Conservation (phyloP, 2,888 invertebrate genomes). For the Quadroppia sp. region DNA sequence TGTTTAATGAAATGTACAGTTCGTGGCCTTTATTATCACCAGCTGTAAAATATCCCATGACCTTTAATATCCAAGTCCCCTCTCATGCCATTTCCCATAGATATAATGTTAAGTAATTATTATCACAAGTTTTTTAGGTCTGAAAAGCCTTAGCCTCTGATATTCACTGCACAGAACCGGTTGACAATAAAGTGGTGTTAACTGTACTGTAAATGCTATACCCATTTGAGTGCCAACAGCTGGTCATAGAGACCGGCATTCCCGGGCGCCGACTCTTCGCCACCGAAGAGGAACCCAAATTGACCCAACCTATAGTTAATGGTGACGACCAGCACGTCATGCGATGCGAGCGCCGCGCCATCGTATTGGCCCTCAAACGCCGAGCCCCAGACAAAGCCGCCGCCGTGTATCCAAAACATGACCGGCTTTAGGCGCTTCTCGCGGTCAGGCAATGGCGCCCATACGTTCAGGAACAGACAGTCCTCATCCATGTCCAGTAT, state of each 20-base stretch:
- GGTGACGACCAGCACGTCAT: constrained; percentile 56
- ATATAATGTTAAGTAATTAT: no score
- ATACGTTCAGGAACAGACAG: neutral
- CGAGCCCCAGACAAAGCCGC: neutral
- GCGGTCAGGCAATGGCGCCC: neutral
- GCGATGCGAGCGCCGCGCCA: constrained; percentile 42
- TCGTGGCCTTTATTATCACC: no score
- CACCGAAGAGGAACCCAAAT: constrained; percentile 49
- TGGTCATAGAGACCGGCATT: constrained; percentile 49
- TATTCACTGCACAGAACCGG: no score
- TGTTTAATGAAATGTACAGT: no score
- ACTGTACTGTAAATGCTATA: no score
- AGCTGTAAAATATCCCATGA: no score
- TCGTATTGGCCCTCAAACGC: neutral
- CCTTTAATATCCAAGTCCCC: no score
- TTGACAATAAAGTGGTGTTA: no score
- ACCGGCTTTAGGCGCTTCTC: constrained; percentile 46
- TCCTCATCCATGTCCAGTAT: neutral
- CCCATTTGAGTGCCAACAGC: neutral
- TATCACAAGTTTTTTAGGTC: no score
- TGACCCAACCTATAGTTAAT: constrained; percentile 57
- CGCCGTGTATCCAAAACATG: constrained; percentile 49
- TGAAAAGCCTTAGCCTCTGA: no score
- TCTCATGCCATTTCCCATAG: no score
- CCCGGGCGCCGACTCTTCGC: constrained; percentile 51